phyloP scores from a whole-genome alignment of 2,888 invertebrate species.

The Phaonia tiefii region DNA sequence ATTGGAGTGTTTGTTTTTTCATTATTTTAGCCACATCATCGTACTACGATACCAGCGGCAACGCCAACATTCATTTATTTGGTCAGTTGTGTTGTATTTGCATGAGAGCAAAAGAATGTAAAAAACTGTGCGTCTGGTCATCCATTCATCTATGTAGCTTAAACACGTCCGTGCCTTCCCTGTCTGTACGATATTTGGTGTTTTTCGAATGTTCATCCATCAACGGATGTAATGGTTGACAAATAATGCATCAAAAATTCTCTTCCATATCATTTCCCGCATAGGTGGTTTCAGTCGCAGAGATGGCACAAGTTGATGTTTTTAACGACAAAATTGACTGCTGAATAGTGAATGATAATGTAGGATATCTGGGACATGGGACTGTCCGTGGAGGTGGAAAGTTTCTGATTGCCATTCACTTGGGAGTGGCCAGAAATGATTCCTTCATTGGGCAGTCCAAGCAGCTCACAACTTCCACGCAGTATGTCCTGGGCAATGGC shows the following conservation, averaged over 20 bases:
- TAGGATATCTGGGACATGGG: no score
- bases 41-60: constrained; percentile 13
- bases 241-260: constrained; percentile 73
- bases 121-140: neutral
- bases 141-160: neutral
- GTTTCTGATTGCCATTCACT: no score
- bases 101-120: no score
- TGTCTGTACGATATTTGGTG: constrained; percentile 50
- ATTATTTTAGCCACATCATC: constrained; percentile 48
- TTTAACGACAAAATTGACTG: no score
- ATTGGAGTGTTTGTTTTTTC: constrained; percentile 14
- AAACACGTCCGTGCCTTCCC: constrained; percentile 6
- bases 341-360: no score
- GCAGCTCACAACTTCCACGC: no score
- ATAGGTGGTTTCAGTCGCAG: neutral
- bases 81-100: constrained; percentile 37
- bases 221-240: constrained; percentile 79
- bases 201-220: constrained; percentile 62
- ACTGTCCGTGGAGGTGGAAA: no score
- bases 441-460: no score
- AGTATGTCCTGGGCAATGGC: no score
- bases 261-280: constrained; percentile 35
- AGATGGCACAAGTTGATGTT: no score
- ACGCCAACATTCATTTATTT: constrained; percentile 50
- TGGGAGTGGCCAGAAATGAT: no score